phyloP scores from a whole-genome alignment of 2,797 vertebrate species.

The Rhabdomys pumilio region DNA sequence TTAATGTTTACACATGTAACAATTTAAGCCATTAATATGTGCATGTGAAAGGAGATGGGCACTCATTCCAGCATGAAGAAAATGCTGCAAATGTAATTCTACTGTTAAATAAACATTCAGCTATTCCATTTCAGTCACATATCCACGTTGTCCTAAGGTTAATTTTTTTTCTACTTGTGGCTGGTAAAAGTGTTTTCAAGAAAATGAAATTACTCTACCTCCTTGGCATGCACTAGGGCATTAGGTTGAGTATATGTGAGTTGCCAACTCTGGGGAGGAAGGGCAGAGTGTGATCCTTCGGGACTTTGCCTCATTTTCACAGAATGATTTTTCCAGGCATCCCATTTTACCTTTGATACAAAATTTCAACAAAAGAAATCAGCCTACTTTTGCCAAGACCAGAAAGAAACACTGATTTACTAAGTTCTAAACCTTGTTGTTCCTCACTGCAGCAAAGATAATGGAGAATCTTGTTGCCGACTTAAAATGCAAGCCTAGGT shows the following conservation, averaged over 20 bases:
- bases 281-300: neutral
- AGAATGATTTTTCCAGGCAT: conserved; percentile 60
- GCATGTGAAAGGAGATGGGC: neutral
- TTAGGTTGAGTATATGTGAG: conserved; percentile 55
- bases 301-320: conserved; percentile 70
- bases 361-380: conserved; percentile 48
- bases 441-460: conserved; percentile 36
- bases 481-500: neutral
- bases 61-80: neutral
- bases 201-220: conserved; percentile 74
- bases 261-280: neutral
- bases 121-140: conserved; percentile 48
- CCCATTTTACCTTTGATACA: conserved; percentile 59
- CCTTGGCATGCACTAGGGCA: conserved; percentile 34
- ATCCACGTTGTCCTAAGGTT: conserved; percentile 65
- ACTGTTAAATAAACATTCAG: conserved; percentile 23
- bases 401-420: conserved; percentile 35
- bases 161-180: conserved; percentile 65
- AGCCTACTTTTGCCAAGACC: conserved; percentile 55
- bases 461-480: neutral
- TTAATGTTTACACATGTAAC: conserved; percentile 82
- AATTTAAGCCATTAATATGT: conserved; percentile 51
- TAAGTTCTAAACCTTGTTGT: neutral
- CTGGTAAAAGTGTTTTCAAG: conserved; percentile 70
- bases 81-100: neutral